Conservation (phyloP, 2,797 vertebrate species). For the Pipistrellus kuhlii region DNA sequence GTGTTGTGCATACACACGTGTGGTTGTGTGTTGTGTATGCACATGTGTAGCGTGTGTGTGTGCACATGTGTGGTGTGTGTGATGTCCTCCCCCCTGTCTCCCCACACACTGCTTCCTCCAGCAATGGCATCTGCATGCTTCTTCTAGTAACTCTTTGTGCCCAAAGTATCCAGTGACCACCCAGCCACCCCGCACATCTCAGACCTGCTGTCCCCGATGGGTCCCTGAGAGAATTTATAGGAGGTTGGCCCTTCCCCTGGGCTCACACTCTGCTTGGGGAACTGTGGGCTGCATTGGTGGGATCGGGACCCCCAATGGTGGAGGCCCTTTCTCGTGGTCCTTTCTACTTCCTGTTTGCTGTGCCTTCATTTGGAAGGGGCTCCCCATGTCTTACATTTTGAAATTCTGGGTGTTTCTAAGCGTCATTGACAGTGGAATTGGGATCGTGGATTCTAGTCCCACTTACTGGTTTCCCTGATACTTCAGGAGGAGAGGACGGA, state of each 20-base stretch:
- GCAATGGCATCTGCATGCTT: background rate
- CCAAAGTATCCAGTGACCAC: background rate
- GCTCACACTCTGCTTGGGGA: fast-evolving
- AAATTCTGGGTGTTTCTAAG: background rate
- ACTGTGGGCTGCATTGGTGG: background rate
- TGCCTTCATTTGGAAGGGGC: background rate
- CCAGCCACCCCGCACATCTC: background rate
- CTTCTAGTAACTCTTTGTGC: background rate
- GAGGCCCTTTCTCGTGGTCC: background rate
- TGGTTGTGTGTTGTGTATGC: fast-evolving
- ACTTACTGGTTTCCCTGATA: background rate
- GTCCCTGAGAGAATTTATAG: background rate
- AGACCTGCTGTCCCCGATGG: background rate
- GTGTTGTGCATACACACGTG: too few relatives aligned
- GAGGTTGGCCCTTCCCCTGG: background rate
- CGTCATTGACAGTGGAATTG: fast-evolving
- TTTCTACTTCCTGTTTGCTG: background rate
- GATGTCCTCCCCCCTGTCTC: background rate
- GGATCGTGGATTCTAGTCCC: background rate
- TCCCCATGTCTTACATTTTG: background rate
- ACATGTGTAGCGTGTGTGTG: background rate
- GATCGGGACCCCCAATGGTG: fast-evolving
- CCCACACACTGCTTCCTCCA: background rate
- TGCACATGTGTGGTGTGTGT: background rate
- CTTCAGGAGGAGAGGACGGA: too few relatives aligned